These are phyloP conservation scores for Psophia crepitans DNA, from an alignment of 2,113 vertebrate species.

Conservation along the genomic window DNA sequence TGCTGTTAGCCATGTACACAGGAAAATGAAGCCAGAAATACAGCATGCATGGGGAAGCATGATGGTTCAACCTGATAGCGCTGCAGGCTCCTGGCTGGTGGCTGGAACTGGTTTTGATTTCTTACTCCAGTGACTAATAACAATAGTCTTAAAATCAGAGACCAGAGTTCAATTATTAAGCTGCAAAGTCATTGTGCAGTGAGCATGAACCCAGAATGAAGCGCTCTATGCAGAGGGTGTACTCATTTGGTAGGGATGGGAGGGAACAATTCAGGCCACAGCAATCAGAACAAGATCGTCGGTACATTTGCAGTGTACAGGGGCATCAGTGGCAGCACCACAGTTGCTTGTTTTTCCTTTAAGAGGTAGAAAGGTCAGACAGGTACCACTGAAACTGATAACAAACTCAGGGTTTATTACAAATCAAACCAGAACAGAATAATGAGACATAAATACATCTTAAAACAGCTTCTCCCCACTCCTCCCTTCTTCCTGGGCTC, in stretches of 20 bases:
- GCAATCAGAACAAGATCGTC: background rate
- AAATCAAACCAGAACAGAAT: too few species aligned
- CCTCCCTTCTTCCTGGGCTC: too few species aligned
- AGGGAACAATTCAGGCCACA: background rate
- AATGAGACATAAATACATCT: too few species aligned
- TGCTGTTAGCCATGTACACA: background rate
- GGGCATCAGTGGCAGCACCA: background rate
- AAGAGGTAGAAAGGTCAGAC: background rate
- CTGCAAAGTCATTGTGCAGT: background rate
- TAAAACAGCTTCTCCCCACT: too few species aligned
- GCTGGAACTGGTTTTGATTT: background rate
- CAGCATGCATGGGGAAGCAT: background rate
- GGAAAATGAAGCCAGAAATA: background rate
- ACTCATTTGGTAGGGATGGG: background rate
- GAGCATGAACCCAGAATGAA: background rate
- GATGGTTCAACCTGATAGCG: background rate
- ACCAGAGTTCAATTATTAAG: background rate
- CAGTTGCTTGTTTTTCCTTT: background rate
- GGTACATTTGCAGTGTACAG: background rate
- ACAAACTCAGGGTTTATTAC: background rate
- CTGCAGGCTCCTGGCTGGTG: background rate
- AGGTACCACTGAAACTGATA: background rate
- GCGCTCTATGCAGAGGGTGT: background rate
- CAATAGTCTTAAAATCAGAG: background rate
- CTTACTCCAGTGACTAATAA: background rate